A percentile compares a stretch with the other conserved stretches of the same genome.
These are phyloP conservation scores for Muraenolepis orangiensis DNA, from an alignment of 2,797 vertebrate species.

Conservation along the genomic window DNA sequence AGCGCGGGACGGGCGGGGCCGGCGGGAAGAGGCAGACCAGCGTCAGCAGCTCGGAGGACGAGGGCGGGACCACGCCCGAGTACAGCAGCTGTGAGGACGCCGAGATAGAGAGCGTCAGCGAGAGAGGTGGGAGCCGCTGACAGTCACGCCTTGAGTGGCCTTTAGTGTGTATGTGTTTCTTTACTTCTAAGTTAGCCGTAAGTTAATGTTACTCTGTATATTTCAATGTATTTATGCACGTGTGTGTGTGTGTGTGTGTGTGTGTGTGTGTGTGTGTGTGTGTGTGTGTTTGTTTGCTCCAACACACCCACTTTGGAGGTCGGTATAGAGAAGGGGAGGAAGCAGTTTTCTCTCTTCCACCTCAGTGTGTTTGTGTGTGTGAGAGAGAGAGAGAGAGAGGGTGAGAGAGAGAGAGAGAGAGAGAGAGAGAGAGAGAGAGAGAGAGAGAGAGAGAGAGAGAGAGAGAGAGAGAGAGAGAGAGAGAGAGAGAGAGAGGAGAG, in stretches of 20 bases:
- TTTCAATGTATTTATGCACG: not conserved
- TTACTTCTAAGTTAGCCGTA: not conserved
- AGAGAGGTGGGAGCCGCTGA: conserved; percentile 82
- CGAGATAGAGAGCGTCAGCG: conserved; percentile 95
- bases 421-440: too few relatives aligned
- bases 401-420: too few relatives aligned
- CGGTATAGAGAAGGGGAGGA: not conserved
- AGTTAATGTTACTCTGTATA: not conserved
- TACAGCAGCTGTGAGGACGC: conserved; percentile 98
- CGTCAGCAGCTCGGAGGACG: conserved; percentile 98
- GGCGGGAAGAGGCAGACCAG: conserved; percentile 91
- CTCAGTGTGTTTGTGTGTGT: not conserved
- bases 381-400: not conserved
- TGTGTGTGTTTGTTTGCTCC: not conserved
- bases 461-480: too few relatives aligned
- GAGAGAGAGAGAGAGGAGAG: not conserved
- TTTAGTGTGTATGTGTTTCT: not conserved
- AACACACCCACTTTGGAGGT: not conserved
- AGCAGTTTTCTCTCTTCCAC: not conserved
- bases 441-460: too few relatives aligned
- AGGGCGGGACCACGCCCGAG: conserved; percentile 94
- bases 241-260: not conserved
- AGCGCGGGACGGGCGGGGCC: conserved; percentile 79
- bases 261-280: not conserved
- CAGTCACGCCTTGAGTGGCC: conserved; percentile 5